Evolutionary conservation across 35 echinoderm and acorn worm species (phyloP), one percentile per base, ranked within the genome.

Genomic region (Diadema setosum): DNA sequence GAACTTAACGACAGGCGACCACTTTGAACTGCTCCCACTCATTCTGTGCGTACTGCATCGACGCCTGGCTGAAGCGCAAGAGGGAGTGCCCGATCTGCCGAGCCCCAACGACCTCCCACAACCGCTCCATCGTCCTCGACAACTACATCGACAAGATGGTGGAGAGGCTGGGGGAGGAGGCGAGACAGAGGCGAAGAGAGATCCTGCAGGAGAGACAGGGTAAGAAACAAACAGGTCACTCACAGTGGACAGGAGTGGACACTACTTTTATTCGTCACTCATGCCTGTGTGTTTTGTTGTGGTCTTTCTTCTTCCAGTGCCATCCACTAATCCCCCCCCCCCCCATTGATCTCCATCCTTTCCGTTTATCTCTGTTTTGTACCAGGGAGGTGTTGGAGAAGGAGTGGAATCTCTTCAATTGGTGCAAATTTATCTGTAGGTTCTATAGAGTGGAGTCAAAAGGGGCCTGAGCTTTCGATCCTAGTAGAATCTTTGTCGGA

Each of bases 131-230:
- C 6, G 96, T 99, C 0, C 87, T 99, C 7, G 96, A 99, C 49
- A 99, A 94, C 82, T 99, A 99, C 93, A 99, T 99, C 39, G 93
- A 95, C 86, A 99, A 99, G 89, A 99, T 99, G 96, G 87, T 99
- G 12, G 96, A 99, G 73, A 89, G 49, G 15, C 65, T 99, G 18
- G 81, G 83, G 45, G 92, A 99, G 16, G 96, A 99, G 33, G 83
- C 90, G 12, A 99, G 95, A 70, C 42, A 45, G 3, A 92, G 89
- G 34, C 58, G 96, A 32, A 92, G 85, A 36, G 92, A 89, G 25
- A 89, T 99, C 32, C 27, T 99, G 12, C 42, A 65, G 7, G 96
- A 99, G 46, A 88, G 96, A 60, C 94, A 90, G 85, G 88, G 96
- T 99, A 85, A 85, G 82, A 49, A n/a, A n/a, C n/a, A n/a, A n/a